Evolutionary conservation across 2,888 invertebrate species (phyloP), one percentile per base, ranked within the genome.

Genomic region (Napeogenes inachia): DNA sequence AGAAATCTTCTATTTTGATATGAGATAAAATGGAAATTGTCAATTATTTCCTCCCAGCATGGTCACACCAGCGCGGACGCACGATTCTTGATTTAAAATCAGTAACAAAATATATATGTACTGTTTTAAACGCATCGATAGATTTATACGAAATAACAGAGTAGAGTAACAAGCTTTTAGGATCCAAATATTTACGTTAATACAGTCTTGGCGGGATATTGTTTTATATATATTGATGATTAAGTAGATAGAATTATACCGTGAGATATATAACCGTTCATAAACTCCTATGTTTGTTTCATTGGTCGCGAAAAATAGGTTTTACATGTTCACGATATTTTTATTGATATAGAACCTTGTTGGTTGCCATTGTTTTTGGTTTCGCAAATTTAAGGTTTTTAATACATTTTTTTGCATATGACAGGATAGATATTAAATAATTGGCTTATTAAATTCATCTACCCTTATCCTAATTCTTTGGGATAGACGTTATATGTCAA

Each of bases 61-160:
- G 69, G 74, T 8, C 67, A 78, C 77, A 70, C 38, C 60, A 76
- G 46, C 59, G 77, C 80, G 65, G 76, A 79, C 84, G 78, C 83
- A 80, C 76, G 79, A 76, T 78, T 73, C 82, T 83, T 84, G 83
- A 87, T 87, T 84, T 86, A 87, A 85, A 78, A 78, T 77, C 75
- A 70, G 72, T 76, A 82, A 81, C 83, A 82, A 85, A 83, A 84
- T 85, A 87, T 86, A 82, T 84, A 87, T 85, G 82, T 82, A 87
- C 82, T 88, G 87, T 79, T 85, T 85, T 82, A 86, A 82, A 74
- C 70, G 72, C 71, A 80, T 65, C 79, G 89, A 89, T 70, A 78
- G 89, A 89, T 89, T 89, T 89, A 89, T 86, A 72, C 69, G 75
- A 71, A 70, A 71, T 76, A 80, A 80, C 76, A 78, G 76, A 73